A percentile compares a stretch with the other conserved stretches of the same genome.
Conservation (phyloP, 1,140 invertebrate genomes). For the Trichonephila clavata region DNA sequence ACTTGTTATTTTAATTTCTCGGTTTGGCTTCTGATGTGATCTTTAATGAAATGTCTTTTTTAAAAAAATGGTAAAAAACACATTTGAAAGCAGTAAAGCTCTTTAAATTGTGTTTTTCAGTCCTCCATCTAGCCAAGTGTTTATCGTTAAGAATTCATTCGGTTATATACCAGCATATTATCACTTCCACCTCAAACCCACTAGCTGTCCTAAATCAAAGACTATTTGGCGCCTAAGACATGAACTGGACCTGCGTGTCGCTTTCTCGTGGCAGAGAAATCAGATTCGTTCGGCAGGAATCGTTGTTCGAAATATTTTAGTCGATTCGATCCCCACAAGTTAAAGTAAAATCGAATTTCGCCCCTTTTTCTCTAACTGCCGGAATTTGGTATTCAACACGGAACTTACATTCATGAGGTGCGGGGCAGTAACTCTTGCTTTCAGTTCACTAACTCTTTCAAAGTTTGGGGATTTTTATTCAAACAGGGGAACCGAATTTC, state of each 20-base stretch:
- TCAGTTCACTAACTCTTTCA: constrained; percentile 64
- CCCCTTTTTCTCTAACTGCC: constrained; percentile 30
- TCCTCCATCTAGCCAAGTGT: too few relatives aligned
- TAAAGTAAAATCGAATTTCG: constrained; percentile 68
- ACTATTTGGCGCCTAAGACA: neutral
- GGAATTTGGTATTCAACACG: constrained; percentile 66
- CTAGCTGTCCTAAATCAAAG: too few relatives aligned
- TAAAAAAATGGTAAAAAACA: too few relatives aligned
- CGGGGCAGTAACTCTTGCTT: constrained; percentile 48
- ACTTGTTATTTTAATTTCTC: too few relatives aligned
- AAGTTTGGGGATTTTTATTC: constrained; percentile 62
- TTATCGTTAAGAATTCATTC: too few relatives aligned
- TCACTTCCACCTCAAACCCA: too few relatives aligned
- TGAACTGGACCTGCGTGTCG: neutral
- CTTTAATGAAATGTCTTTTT: too few relatives aligned
- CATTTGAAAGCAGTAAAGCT: too few relatives aligned
- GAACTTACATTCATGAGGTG: constrained; percentile 61
- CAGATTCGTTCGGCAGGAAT: neutral
- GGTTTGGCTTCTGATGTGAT: too few relatives aligned
- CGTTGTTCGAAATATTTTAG: neutral
- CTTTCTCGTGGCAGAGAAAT: neutral
- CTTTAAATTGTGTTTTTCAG: too few relatives aligned
- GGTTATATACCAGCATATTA: too few relatives aligned
- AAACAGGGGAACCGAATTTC: constrained; percentile 33
- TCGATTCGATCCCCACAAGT: constrained; percentile 55